Evolutionary conservation across 1,140 invertebrate genomes (phyloP).

Genomic region (Cryptotermes secundus): DNA sequence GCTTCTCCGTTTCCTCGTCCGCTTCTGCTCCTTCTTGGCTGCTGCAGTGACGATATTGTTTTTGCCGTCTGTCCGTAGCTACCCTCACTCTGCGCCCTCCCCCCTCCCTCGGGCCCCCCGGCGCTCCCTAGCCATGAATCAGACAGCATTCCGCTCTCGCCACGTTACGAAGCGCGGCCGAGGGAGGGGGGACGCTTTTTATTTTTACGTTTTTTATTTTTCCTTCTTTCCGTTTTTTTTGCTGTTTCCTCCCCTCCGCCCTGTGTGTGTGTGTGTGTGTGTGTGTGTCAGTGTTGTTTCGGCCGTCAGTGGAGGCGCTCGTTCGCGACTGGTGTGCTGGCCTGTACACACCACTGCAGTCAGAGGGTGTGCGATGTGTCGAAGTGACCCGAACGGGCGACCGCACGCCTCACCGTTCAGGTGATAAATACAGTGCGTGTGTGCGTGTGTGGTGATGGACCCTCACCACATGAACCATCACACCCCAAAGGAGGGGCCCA

Average conservation of each 20-base stretch:
- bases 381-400: not conserved
- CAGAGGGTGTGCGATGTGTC: not conserved
- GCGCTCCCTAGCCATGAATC: conserved; percentile 15
- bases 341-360: too few relatives aligned
- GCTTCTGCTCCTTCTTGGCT: not conserved
- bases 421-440: not conserved
- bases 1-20: not conserved
- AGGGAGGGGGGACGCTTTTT: conserved; percentile 4
- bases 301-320: not conserved
- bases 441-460: not conserved
- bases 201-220: not conserved
- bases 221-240: conserved; percentile 1
- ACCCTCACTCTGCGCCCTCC: not conserved
- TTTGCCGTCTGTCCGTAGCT: not conserved
- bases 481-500: not conserved
- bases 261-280: not conserved
- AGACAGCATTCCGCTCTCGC: not conserved
- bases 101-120: not conserved
- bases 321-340: not conserved
- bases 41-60: conserved; percentile 4
- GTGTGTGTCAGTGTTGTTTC: not conserved
- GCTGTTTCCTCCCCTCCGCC: not conserved
- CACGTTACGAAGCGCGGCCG: conserved; percentile 6
- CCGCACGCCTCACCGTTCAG: not conserved
- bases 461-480: not conserved